phyloP scores from a whole-genome alignment of 2,888 invertebrate species.

The Ethmia dodecea region DNA sequence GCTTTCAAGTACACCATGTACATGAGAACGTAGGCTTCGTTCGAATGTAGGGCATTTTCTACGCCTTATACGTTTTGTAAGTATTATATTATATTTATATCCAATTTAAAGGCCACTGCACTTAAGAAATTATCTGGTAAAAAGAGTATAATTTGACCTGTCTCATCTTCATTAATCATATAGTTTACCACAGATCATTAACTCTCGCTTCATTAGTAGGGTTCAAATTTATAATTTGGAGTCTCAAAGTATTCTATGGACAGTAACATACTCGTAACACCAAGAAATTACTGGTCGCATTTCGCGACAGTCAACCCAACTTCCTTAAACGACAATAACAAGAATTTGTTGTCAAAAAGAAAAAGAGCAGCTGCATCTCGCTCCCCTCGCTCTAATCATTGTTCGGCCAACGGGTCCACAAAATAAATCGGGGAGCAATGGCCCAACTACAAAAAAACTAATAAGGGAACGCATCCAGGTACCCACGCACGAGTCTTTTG shows the following conservation, averaged over 20 bases:
- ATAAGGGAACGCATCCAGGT: slow-evolving; percentile 61
- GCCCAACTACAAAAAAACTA: slow-evolving; percentile 44
- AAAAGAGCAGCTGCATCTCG: slow-evolving; percentile 72
- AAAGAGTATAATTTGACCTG: not conserved
- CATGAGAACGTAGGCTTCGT: not conserved
- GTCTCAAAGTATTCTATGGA: not conserved
- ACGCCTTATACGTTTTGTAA: too few relatives aligned
- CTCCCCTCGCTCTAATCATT: slow-evolving; percentile 66
- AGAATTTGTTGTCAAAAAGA: slow-evolving; percentile 45
- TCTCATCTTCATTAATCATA: slow-evolving; percentile 1
- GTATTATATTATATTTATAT: too few relatives aligned
- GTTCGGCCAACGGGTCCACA: slow-evolving; percentile 67
- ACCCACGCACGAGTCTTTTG: slow-evolving; percentile 44
- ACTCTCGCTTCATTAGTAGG: not conserved
- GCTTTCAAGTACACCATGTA: slow-evolving; percentile 31
- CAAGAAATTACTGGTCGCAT: slow-evolving; percentile 23
- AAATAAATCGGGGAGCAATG: slow-evolving; percentile 65
- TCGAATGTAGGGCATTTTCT: not conserved
- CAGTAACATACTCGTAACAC: not conserved
- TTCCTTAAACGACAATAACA: slow-evolving; percentile 38
- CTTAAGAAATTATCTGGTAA: too few relatives aligned
- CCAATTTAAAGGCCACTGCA: too few relatives aligned
- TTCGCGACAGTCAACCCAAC: slow-evolving; percentile 51
- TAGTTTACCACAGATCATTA: slow-evolving; percentile 4
- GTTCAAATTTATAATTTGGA: not conserved